phyloP scores from a whole-genome alignment of 2,888 invertebrate species.

The Neria commutata region DNA sequence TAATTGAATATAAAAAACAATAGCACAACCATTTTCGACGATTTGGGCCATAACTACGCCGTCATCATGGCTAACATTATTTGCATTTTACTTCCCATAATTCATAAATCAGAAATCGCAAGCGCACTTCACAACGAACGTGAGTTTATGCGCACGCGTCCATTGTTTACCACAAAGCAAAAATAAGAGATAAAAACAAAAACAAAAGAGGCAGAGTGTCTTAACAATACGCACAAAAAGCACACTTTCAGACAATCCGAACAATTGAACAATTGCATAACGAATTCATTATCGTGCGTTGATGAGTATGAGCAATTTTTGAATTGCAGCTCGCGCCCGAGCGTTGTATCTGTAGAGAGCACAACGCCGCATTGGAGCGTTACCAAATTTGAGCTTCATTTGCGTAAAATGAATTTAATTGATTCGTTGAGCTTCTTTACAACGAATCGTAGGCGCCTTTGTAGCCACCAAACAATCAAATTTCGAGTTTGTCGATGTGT shows the following conservation, averaged over 20 bases:
- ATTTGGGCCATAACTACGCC: too few relatives aligned
- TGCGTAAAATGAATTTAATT: too few relatives aligned
- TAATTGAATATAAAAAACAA: background rate
- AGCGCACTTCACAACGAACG: background rate
- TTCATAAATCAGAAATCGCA: background rate
- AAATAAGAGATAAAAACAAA: background rate
- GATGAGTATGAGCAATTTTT: background rate
- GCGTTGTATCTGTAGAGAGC: background rate
- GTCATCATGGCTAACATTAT: background rate
- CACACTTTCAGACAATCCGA: too few relatives aligned
- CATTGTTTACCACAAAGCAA: background rate
- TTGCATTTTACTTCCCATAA: background rate
- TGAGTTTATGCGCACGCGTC: background rate
- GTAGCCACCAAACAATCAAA: too few relatives aligned
- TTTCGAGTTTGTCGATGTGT: too few relatives aligned
- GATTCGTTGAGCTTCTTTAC: too few relatives aligned
- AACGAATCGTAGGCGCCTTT: too few relatives aligned
- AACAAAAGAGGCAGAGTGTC: background rate
- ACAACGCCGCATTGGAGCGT: background rate
- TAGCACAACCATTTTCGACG: background rate
- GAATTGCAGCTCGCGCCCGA: background rate
- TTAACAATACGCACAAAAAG: background rate
- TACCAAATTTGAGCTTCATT: too few relatives aligned
- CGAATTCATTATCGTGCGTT: too few relatives aligned
- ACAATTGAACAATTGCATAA: constrained; percentile 1